Evolutionary conservation across 2,113 vertebrate genomes (phyloP).

Genomic region (Brevimyrus niger): DNA sequence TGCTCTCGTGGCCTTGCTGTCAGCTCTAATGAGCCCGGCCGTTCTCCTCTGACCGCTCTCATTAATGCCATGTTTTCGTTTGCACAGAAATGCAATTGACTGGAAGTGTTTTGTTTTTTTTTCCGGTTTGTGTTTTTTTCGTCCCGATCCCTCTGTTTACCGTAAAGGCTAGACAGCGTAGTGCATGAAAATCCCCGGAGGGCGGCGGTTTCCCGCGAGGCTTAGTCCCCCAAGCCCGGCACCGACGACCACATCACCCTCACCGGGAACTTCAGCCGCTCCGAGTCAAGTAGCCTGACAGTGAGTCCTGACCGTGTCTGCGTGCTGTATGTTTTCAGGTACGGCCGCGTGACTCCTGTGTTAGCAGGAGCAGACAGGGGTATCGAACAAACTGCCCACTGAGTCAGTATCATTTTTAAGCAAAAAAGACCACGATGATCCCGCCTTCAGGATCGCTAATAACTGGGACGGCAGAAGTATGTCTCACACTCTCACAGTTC

Average conservation of each 20-base stretch:
- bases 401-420: neutral
- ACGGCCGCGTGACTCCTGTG: neutral
- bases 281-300: neutral
- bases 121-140: neutral
- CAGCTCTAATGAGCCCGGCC: neutral
- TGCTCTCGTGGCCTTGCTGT: neutral
- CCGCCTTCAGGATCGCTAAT: neutral
- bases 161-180: neutral
- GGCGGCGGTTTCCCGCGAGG: neutral
- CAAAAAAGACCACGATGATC: neutral
- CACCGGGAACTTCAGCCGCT: neutral
- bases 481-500: neutral
- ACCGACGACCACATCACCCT: neutral
- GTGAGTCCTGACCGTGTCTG: neutral
- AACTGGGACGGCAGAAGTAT: neutral
- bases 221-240: neutral
- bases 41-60: neutral
- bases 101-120: neutral
- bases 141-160: neutral
- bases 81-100: neutral
- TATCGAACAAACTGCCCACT: neutral
- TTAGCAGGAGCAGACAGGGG: neutral
- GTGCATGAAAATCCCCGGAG: neutral
- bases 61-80: neutral
- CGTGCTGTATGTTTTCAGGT: neutral